Conservation (phyloP, 2,888 invertebrate genomes). For the Copidosoma aretas region DNA sequence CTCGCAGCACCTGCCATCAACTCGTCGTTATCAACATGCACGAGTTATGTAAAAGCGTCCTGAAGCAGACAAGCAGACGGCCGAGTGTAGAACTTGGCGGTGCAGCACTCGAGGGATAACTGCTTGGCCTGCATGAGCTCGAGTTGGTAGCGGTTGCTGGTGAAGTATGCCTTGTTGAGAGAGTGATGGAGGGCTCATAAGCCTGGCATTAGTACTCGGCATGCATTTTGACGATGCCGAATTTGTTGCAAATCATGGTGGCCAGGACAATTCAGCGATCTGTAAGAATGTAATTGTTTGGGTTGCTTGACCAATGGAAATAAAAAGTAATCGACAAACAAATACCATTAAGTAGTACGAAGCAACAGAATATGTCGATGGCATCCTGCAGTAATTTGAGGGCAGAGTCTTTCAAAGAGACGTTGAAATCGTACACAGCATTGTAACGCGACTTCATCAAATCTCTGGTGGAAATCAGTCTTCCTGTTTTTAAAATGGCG, state of each 20-base stretch:
- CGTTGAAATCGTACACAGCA: constrained; percentile 76
- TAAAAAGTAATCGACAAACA: too few relatives aligned
- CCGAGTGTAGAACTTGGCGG: constrained; percentile 78
- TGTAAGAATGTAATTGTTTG: constrained; percentile 51
- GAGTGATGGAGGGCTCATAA: constrained; percentile 78
- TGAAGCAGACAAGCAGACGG: constrained; percentile 81
- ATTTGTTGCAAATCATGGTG: constrained; percentile 76
- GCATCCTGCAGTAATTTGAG: constrained; percentile 85
- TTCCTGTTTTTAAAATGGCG: constrained; percentile 64
- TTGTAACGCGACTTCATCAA: constrained; percentile 90
- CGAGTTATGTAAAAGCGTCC: too few relatives aligned
- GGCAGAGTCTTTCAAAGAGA: constrained; percentile 73
- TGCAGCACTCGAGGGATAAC: constrained; percentile 60
- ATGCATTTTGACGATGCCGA: constrained; percentile 83
- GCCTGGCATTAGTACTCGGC: constrained; percentile 80
- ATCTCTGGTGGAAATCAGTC: constrained; percentile 84
- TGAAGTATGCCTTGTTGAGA: constrained; percentile 68
- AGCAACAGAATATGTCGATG: constrained; percentile 88
- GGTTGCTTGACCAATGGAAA: neutral
- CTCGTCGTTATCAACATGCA: too few relatives aligned
- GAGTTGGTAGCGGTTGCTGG: constrained; percentile 73
- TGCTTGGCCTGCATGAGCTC: constrained; percentile 46
- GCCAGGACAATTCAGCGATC: constrained; percentile 73
- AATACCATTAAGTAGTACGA: constrained; percentile 67
- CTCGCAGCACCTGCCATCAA: too few relatives aligned